Evolutionary conservation across 2,113 vertebrate species (phyloP), one percentile per base, ranked within the genome.

Genomic region (Sinocyclocheilus maitianheensis): DNA sequence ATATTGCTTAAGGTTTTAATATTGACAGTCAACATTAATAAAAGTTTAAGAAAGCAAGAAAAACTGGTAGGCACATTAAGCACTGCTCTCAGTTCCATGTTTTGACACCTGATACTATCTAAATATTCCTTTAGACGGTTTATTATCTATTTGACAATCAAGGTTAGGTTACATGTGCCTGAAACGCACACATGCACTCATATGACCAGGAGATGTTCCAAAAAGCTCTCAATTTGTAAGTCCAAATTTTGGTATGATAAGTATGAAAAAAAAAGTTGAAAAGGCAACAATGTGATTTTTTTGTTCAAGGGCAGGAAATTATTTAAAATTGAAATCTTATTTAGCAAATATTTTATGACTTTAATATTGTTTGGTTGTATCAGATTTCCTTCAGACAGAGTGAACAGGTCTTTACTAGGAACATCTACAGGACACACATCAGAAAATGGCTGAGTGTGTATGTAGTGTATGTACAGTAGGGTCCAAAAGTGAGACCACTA

Each of bases 1-100:
- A 51, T 65, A 86, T 75, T 37, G 43, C 85, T 86, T 86, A 88
- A 88, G 85, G 87, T 85, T 76, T 86, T 77, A 46, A 34, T 43
- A 60, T 63, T 60, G 58, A 75, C 24, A 30, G 72, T 67, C 77
- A 46, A 60, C 18, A 22, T 55, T 82, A 55, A 75, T 51, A 76
- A 79, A 26, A 30, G 37, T 84, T 77, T 34, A 48, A 26, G 74
- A 26, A 77, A 62, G 63, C 43, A 5, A 83, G 60, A 88, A 34
- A 81, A 84, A 63, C 58, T 10, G 62, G 22, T 65, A 86, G 84
- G 81, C 87, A 88, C 81, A 74, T 74, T 24, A 83, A 46, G 34
- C 24, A 24, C 7, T n/a, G 71, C 22, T 60, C 43, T 78, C 75
- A 77, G 30, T 67, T 72, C 3, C 9, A 22, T 79, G 16, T 60